phyloP scores from a whole-genome alignment of 2,888 invertebrate species.

The Macropis europaea region DNA sequence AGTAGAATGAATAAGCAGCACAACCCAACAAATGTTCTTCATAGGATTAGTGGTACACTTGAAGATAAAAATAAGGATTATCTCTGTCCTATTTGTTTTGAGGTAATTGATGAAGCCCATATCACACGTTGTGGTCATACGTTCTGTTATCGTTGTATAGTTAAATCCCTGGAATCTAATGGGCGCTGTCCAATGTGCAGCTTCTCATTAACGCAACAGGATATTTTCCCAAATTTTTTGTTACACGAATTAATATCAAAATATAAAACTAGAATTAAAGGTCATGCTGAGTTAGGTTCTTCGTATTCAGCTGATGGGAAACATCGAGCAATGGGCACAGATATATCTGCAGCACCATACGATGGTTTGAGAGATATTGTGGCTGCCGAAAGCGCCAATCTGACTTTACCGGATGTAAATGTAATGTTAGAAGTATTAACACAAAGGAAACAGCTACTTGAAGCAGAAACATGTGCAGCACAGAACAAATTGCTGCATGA shows the following conservation, averaged over 20 bases:
- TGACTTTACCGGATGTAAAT: slow-evolving; percentile 90
- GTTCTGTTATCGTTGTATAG: slow-evolving; percentile 92
- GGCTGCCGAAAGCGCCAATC: slow-evolving; percentile 85
- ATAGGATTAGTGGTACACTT: slow-evolving; percentile 84
- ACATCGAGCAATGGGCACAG: slow-evolving; percentile 58
- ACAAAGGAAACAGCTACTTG: slow-evolving; percentile 88
- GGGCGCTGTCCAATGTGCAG: slow-evolving; percentile 93
- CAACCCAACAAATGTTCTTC: slow-evolving; percentile 80
- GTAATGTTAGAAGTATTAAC: slow-evolving; percentile 90
- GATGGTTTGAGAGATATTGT: slow-evolving; percentile 83
- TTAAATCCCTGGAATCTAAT: slow-evolving; percentile 84
- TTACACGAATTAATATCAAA: slow-evolving; percentile 91
- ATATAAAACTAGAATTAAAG: slow-evolving; percentile 82
- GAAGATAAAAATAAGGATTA: slow-evolving; percentile 86
- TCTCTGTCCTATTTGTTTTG: slow-evolving; percentile 93
- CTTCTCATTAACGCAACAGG: slow-evolving; percentile 85
- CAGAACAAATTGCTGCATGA: slow-evolving; percentile 92
- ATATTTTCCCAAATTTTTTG: slow-evolving; percentile 92
- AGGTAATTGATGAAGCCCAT: slow-evolving; percentile 93
- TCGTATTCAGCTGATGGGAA: slow-evolving; percentile 63
- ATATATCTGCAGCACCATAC: slow-evolving; percentile 73
- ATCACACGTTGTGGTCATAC: slow-evolving; percentile 96
- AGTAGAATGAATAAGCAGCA: slow-evolving; percentile 80
- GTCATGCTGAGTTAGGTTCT: slow-evolving; percentile 78
- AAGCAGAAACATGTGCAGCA: slow-evolving; percentile 89